These are phyloP conservation scores for Caranx melampygus DNA, from an alignment of 2,113 vertebrate species.

Conservation along the genomic window DNA sequence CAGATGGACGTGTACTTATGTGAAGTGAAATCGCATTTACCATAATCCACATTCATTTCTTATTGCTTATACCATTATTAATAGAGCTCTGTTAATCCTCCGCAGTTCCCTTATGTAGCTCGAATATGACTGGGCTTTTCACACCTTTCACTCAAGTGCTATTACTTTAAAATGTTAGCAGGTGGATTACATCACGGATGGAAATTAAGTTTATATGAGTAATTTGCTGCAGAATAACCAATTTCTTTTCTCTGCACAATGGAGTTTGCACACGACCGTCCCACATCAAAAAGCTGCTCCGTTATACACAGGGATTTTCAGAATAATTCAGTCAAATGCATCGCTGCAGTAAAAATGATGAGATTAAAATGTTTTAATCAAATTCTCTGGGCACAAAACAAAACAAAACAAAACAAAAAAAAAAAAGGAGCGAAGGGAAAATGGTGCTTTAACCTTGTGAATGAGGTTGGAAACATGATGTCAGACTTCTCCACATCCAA, in stretches of 20 bases:
- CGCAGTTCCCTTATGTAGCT: not conserved
- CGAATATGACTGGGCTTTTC: not conserved
- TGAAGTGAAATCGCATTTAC: constrained; percentile 30
- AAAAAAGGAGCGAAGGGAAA: constrained; percentile 37
- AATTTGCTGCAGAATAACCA: constrained; percentile 5
- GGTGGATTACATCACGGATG: not conserved
- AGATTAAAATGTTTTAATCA: constrained; percentile 27
- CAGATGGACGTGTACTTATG: constrained; percentile 42
- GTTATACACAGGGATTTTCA: not conserved
- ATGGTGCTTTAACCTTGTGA: constrained; percentile 75
- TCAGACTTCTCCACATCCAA: constrained; percentile 76
- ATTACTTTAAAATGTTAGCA: not conserved
- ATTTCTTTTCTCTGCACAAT: not conserved
- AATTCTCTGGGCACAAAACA: constrained; percentile 31
- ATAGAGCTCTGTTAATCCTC: constrained; percentile 24
- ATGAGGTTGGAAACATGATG: constrained; percentile 76
- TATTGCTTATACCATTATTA: constrained; percentile 5
- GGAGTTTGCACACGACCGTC: not conserved
- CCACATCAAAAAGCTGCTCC: not conserved
- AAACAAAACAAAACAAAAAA: constrained; percentile 16
- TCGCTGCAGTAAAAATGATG: not conserved
- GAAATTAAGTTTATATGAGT: constrained; percentile 3
- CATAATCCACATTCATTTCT: constrained; percentile 39
- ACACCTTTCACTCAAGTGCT: not conserved
- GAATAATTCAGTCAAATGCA: not conserved